Percentiles rank a stretch among this genome's conserved stretches.
Evolutionary conservation across 2,113 vertebrate species (phyloP).

Genomic region (Terrapene triunguis): DNA sequence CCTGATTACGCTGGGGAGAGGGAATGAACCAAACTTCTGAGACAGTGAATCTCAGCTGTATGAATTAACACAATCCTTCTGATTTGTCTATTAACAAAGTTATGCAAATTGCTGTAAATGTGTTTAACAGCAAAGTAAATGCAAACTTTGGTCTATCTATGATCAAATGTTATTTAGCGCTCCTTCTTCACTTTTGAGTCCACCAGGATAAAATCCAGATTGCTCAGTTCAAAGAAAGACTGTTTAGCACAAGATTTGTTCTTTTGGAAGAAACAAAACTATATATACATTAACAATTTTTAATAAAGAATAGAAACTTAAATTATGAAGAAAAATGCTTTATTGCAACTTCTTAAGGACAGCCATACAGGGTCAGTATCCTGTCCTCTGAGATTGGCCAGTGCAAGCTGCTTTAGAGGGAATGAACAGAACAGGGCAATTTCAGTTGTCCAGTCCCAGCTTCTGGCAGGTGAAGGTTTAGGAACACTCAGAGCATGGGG

Average conservation of each 20-base stretch:
- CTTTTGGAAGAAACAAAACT: background rate
- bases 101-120: background rate
- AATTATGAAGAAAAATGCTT: background rate
- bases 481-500: background rate
- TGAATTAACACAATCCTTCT: background rate
- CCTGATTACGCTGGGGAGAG: background rate
- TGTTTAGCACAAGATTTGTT: background rate
- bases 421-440: background rate
- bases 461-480: background rate
- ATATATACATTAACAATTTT: background rate
- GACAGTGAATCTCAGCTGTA: background rate
- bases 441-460: background rate
- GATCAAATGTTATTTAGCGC: background rate
- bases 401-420: background rate
- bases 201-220: background rate
- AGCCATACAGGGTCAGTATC: background rate
- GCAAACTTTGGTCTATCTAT: background rate
- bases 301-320: background rate
- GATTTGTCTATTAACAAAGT: background rate
- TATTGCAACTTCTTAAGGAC: fast-evolving
- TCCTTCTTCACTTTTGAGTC: background rate
- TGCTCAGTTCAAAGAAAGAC: background rate
- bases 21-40: background rate
- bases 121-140: background rate
- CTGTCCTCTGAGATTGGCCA: background rate